Evolutionary conservation across 2,888 invertebrate genomes (phyloP), one percentile per base, ranked within the genome.

Genomic region (Poecilobothrus nobilitatus): DNA sequence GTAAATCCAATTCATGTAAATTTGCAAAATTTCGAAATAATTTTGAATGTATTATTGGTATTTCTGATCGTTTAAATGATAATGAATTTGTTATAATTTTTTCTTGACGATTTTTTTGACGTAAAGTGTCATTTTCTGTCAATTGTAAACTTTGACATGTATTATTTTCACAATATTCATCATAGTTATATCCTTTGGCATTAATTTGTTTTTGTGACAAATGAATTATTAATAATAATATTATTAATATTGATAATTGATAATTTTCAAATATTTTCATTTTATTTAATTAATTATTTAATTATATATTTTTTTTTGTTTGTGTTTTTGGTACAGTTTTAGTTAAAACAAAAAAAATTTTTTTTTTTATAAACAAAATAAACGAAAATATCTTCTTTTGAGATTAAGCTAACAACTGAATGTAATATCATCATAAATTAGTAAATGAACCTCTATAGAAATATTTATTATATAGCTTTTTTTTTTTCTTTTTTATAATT

Each of bases 1-100:
- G 65, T 65, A 65, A 65, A 37, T 65, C 65, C 9, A 65, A 20
- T 65, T 65, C 34, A 20, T 18, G 33, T 65, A 65, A 37, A 65
- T 37, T 65, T 37, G 20, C 7, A 20, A 65, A 33, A 37, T 65
- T 12, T 37, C 33, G 33, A 37, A 65, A 65, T 34, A 65, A 65
- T 65, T 37, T 37, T 20, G 18, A 9, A 34, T n/a, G 5, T 65
- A 65, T 18, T 20, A 34, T 37, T 65, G 65, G 65, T 5, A 65
- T 65, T 65, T 21, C 8, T 15, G n/a, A 65, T 22, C 33, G 18
- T 34, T 65, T 33, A 37, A 65, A 65, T 34, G 12, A 6, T 27
- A 63, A 27, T 18, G 15, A 27, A 15, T 63, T 3, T 63, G 18
- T 63, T 27, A 15, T 10, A 6, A 63, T 27, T 63, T 21, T 27